These are phyloP conservation scores for Andrena fulva DNA, from an alignment of 2,888 invertebrate species.

Conservation along the genomic window DNA sequence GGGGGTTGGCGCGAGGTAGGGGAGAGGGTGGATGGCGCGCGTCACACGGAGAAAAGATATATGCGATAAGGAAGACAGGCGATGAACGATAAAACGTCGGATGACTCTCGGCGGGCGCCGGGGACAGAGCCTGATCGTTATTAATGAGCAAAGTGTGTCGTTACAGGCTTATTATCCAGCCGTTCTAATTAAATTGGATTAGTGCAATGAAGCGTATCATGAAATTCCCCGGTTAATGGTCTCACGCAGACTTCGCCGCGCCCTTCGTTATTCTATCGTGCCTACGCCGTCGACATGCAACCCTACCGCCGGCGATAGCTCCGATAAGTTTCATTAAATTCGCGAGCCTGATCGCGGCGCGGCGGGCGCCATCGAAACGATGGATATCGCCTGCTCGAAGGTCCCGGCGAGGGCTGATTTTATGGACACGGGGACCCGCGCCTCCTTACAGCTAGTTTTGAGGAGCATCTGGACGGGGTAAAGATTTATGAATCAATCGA, in stretches of 20 bases:
- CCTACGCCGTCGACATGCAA: conserved; percentile 40
- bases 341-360: neutral
- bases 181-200: conserved; percentile 73
- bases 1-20: neutral
- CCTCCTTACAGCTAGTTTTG: conserved; percentile 3
- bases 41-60: conserved; percentile 43
- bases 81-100: conserved; percentile 67
- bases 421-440: neutral
- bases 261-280: conserved; percentile 39
- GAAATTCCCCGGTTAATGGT: conserved; percentile 70
- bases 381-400: neutral
- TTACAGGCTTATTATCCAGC: conserved; percentile 72
- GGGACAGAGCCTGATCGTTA: conserved; percentile 65
- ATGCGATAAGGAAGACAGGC: conserved; percentile 69
- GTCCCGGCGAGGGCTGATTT: neutral
- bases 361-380: neutral
- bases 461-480: conserved; percentile 7
- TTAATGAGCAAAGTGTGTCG: conserved; percentile 69
- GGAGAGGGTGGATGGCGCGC: conserved; percentile 13
- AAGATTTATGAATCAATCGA: conserved; percentile 18
- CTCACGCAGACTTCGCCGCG: conserved; percentile 56
- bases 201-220: conserved; percentile 69
- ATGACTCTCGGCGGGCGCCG: conserved; percentile 45
- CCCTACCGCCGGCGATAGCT: conserved; percentile 42
- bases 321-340: conserved; percentile 52